Conservation (phyloP, 1,140 invertebrate species). For the Monochamus saltuarius region DNA sequence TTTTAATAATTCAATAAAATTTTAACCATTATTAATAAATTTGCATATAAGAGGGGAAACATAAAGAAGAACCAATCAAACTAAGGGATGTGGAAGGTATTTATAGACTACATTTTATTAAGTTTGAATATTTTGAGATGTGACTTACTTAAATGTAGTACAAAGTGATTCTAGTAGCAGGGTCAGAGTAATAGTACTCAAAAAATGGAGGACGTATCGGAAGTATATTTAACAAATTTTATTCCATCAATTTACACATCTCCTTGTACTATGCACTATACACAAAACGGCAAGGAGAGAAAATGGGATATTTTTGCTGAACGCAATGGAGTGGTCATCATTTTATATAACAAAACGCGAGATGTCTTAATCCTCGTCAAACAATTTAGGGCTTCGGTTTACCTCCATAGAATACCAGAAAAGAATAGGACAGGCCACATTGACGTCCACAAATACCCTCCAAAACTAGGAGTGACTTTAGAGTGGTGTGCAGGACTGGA, state of each 20-base stretch:
- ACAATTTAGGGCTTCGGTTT: constrained; percentile 87
- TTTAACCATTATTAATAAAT: no score
- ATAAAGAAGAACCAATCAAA: no score
- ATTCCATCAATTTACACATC: constrained; percentile 41
- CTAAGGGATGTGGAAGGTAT: no score
- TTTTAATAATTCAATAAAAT: no score
- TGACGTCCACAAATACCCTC: constrained; percentile 72
- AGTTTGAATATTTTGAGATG: constrained; percentile 1
- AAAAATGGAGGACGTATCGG: constrained; percentile 35
- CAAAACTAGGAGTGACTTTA: constrained; percentile 73
- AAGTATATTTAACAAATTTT: constrained; percentile 35
- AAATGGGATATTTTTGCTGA: constrained; percentile 67
- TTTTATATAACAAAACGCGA: constrained; percentile 79
- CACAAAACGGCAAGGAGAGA: constrained; percentile 59
- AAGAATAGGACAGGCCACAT: constrained; percentile 57
- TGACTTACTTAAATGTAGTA: neutral
- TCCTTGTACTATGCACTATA: constrained; percentile 35
- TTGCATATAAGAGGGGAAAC: no score
- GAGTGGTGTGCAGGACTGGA: constrained; percentile 95
- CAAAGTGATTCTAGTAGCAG: neutral
- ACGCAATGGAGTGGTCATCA: constrained; percentile 75
- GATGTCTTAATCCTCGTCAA: constrained; percentile 82
- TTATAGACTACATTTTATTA: no score
- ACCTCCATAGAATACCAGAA: constrained; percentile 60
- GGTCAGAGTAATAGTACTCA: neutral